These are phyloP conservation scores for Podocnemis expansa DNA, from an alignment of 2,113 vertebrate genomes.

Conservation along the genomic window DNA sequence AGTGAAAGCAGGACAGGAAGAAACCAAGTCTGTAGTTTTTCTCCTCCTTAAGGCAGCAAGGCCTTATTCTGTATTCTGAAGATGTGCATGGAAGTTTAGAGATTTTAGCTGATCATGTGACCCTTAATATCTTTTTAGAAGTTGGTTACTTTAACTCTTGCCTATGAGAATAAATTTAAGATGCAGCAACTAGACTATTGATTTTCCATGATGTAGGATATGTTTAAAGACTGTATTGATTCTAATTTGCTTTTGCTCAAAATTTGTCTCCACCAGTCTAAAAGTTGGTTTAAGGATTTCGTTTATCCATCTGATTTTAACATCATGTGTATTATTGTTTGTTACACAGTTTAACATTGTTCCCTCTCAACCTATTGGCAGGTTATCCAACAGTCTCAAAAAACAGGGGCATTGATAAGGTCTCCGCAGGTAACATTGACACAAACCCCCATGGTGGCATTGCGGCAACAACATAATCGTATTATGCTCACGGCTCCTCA, in stretches of 20 bases:
- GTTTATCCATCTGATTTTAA: background rate
- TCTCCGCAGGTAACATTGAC: constrained; percentile 90
- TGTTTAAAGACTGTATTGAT: background rate
- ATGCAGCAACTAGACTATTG: background rate
- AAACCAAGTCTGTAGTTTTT: too few species aligned
- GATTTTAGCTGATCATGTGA: background rate
- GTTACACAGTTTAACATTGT: background rate
- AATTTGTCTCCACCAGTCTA: background rate
- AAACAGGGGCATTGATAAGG: constrained; percentile 89
- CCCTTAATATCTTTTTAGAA: background rate
- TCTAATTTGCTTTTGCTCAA: background rate
- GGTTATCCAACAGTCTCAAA: constrained; percentile 90
- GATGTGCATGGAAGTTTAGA: background rate
- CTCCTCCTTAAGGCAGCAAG: too few species aligned
- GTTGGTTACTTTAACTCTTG: background rate
- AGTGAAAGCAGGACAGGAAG: too few species aligned
- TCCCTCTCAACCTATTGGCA: constrained; percentile 23
- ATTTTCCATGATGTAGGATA: background rate
- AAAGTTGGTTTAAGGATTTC: background rate
- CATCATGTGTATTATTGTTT: background rate
- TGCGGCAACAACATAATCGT: constrained; percentile 89
- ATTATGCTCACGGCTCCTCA: constrained; percentile 89
- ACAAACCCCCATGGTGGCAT: constrained; percentile 88
- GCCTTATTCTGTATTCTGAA: background rate
- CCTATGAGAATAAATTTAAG: background rate